Evolutionary conservation across 2,113 vertebrate species (phyloP).

Genomic region (Puntigrus tetrazona): DNA sequence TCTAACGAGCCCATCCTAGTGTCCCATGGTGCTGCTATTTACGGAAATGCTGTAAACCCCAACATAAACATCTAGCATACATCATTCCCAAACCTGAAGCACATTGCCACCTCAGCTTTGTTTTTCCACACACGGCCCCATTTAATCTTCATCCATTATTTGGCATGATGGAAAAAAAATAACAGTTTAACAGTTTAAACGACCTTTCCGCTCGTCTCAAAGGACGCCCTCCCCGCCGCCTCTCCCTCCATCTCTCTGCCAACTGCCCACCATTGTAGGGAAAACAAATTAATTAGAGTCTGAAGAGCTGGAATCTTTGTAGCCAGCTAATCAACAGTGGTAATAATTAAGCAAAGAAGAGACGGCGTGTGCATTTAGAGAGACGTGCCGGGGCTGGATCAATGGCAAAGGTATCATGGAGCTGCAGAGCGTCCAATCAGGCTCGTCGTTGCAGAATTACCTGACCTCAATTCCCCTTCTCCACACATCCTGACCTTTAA

Average conservation of each 20-base stretch:
- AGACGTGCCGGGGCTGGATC: constrained; percentile 9
- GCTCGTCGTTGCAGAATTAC: neutral
- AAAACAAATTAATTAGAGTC: constrained; percentile 59
- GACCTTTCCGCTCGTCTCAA: constrained; percentile 48
- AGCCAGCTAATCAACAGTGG: constrained; percentile 57
- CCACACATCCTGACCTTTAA: constrained; percentile 49
- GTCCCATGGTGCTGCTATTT: neutral
- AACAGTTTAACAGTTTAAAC: constrained; percentile 37
- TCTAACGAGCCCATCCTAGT: neutral
- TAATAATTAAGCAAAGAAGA: constrained; percentile 58
- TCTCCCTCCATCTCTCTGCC: constrained; percentile 38
- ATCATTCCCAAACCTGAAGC: neutral
- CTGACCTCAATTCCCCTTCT: constrained; percentile 10
- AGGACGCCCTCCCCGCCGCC: constrained; percentile 32
- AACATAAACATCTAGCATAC: constrained; percentile 1
- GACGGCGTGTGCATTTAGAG: neutral
- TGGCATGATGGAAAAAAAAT: constrained; percentile 17
- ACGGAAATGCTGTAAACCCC: constrained; percentile 3
- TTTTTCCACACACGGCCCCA: constrained; percentile 16
- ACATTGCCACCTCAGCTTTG: neutral
- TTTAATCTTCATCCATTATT: constrained; percentile 21
- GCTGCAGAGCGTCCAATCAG: neutral
- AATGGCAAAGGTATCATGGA: neutral
- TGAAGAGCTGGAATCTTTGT: constrained; percentile 53
- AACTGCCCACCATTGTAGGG: constrained; percentile 40